phyloP scores from a whole-genome alignment of 2,888 invertebrate genomes.

The Volucella inflata region DNA sequence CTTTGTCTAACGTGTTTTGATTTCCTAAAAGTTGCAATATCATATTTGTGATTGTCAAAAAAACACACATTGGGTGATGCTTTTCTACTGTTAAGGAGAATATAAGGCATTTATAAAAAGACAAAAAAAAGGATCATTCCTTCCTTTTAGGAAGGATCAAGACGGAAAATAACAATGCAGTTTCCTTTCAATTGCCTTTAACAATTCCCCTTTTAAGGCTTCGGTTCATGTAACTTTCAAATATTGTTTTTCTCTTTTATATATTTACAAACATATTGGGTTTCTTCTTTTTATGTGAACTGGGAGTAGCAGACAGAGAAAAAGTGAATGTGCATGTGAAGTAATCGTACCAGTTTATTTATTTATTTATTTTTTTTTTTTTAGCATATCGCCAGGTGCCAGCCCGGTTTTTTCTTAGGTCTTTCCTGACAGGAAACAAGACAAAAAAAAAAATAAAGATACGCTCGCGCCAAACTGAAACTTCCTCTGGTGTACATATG shows the following conservation, averaged over 20 bases:
- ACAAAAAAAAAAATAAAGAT: constrained; percentile 26
- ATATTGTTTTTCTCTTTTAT: constrained; percentile 15
- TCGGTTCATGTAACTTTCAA: constrained; percentile 66
- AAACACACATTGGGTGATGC: background rate
- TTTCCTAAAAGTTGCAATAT: constrained; percentile 34
- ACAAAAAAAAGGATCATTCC: constrained; percentile 5
- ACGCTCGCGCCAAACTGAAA: constrained; percentile 69
- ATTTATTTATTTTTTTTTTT: too few relatives aligned
- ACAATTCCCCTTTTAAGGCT: constrained; percentile 47
- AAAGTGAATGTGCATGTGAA: constrained; percentile 23
- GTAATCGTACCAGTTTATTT: constrained; percentile 54
- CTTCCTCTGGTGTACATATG: constrained; percentile 45
- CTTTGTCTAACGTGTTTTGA: constrained; percentile 47
- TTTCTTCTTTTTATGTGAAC: constrained; percentile 34
- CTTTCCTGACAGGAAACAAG: constrained; percentile 51
- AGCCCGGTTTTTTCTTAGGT: constrained; percentile 23
- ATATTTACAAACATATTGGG: background rate
- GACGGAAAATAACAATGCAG: constrained; percentile 46
- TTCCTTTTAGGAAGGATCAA: background rate
- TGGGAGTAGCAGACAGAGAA: background rate
- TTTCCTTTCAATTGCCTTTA: constrained; percentile 63
- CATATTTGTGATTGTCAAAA: constrained; percentile 28
- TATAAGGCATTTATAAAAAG: constrained; percentile 21
- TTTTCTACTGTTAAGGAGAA: background rate
- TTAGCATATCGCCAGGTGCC: constrained; percentile 68